These are phyloP conservation scores for Emberiza fucata DNA, from an alignment of 2,113 vertebrate species.

Conservation along the genomic window DNA sequence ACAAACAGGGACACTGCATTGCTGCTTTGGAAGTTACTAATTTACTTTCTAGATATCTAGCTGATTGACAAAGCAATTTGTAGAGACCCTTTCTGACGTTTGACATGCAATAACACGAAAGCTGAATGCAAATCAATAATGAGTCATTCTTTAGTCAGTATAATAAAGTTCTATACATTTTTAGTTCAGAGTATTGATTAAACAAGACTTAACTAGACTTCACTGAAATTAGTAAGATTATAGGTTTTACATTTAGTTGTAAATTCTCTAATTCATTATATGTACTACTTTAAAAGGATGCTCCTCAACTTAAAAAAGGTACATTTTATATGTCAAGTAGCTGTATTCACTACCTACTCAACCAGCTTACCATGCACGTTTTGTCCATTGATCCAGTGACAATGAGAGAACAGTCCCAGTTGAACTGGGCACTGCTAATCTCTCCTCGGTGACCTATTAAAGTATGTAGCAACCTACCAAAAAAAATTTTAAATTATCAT, in stretches of 20 bases:
- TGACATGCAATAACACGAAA: neutral
- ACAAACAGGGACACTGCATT: neutral
- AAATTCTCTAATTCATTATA: neutral
- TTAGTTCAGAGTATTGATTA: neutral
- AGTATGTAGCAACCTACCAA: conserved; percentile 78
- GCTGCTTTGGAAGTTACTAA: neutral
- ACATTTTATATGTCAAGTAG: neutral
- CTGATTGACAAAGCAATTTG: neutral
- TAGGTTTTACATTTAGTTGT: neutral
- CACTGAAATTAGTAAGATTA: neutral
- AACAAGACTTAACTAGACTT: neutral
- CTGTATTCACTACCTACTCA: neutral
- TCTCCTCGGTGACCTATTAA: conserved; percentile 86
- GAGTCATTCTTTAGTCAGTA: neutral
- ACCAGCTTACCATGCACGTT: conserved; percentile 84
- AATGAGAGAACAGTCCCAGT: conserved; percentile 91
- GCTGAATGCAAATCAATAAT: neutral
- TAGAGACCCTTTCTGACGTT: neutral
- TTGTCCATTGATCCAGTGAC: conserved; percentile 90
- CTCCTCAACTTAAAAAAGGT: neutral
- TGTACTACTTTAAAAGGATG: neutral
- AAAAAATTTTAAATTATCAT: neutral
- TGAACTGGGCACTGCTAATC: conserved; percentile 89
- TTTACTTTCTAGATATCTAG: neutral
- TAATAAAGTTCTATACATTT: neutral